Evolutionary conservation across 2,888 invertebrate species (phyloP).

Genomic region (Drosophila yooni): DNA sequence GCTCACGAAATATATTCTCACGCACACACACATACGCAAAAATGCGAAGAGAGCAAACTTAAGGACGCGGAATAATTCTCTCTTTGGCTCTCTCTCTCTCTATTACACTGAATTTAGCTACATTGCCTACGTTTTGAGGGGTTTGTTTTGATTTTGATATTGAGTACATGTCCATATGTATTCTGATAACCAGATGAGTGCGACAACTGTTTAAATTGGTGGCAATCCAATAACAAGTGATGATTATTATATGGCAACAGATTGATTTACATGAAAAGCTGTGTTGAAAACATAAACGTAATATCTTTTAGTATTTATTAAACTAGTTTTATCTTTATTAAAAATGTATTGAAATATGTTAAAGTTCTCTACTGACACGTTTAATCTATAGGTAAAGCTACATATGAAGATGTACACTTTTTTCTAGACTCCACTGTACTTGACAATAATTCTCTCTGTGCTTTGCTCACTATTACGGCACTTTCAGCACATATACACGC

Average conservation of each 20-base stretch:
- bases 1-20: slow-evolving; percentile 20
- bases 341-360: not conserved
- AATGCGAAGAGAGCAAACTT: not conserved
- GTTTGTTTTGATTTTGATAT: slow-evolving; percentile 8
- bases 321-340: not conserved
- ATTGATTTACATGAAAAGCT: not conserved
- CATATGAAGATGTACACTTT: not conserved
- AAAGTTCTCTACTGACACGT: not conserved
- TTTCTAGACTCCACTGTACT: slow-evolving; percentile 43
- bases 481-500: slow-evolving; percentile 47
- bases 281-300: not conserved
- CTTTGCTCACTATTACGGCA: slow-evolving; percentile 58
- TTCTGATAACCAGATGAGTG: not conserved
- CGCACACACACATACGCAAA: slow-evolving; percentile 17
- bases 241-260: not conserved
- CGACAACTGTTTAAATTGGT: slow-evolving; percentile 9
- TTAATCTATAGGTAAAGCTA: not conserved
- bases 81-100: not conserved
- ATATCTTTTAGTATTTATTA: not conserved
- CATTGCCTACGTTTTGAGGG: not conserved
- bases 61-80: slow-evolving; percentile 2
- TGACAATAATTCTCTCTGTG: slow-evolving; percentile 50
- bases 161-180: not conserved
- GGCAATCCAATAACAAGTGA: slow-evolving; percentile 7
- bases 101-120: not conserved